phyloP scores from a whole-genome alignment of 2,113 vertebrate species.

The Syngnathus typhle region DNA sequence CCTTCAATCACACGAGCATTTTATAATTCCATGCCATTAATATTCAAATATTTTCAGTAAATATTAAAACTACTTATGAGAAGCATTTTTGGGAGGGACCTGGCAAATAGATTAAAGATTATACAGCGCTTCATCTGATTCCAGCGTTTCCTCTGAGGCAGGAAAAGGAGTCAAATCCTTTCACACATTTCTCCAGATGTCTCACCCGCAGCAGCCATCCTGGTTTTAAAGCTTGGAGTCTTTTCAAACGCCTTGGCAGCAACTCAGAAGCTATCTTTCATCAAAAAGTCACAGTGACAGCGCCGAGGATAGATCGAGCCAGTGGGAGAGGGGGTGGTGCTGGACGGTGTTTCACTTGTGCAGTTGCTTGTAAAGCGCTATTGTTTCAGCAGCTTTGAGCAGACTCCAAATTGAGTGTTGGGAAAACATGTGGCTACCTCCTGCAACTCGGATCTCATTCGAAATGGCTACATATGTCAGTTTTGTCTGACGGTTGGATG shows the following conservation, averaged over 20 bases:
- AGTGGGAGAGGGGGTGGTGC: not conserved
- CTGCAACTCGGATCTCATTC: not conserved
- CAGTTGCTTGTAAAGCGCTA: not conserved
- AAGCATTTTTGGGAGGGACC: not conserved
- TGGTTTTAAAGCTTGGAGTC: slow-evolving; percentile 13
- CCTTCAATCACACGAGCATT: not conserved
- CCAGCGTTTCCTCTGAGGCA: slow-evolving; percentile 1
- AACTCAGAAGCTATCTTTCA: slow-evolving; percentile 12
- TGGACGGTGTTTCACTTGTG: slow-evolving; percentile 1
- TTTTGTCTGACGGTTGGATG: not conserved
- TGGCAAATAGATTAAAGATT: slow-evolving; percentile 5
- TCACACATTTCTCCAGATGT: slow-evolving; percentile 16
- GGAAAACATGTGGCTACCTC: slow-evolving; percentile 1
- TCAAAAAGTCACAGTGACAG: slow-evolving; percentile 11
- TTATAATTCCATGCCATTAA: not conserved
- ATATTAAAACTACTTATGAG: not conserved
- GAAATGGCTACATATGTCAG: not conserved
- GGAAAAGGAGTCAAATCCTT: slow-evolving; percentile 15
- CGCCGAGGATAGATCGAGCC: not conserved
- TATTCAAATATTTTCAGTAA: not conserved
- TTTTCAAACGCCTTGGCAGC: slow-evolving; percentile 12
- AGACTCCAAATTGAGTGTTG: not conserved
- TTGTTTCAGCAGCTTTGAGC: not conserved
- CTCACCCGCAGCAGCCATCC: slow-evolving; percentile 4
- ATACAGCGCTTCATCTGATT: slow-evolving; percentile 8